These are phyloP conservation scores for Penaeus japonicus DNA, from an alignment of 1,140 invertebrate species.

Conservation along the genomic window DNA sequence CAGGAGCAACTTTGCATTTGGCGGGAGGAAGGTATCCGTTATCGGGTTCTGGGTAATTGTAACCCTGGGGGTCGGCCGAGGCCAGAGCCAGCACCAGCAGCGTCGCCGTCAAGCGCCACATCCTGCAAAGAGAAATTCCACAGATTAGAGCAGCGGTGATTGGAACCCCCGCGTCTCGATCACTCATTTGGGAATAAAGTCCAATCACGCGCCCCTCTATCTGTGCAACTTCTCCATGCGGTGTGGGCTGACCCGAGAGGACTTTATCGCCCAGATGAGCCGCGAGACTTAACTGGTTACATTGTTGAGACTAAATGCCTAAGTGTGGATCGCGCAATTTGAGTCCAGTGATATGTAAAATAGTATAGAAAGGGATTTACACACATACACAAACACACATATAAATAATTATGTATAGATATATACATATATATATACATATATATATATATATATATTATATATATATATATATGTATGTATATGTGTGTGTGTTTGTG, in stretches of 20 bases:
- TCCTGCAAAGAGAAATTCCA: conserved; percentile 53
- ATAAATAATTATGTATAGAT: too few species aligned
- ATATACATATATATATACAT: too few species aligned
- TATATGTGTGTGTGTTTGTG: too few species aligned
- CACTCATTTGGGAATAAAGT: conserved; percentile 57
- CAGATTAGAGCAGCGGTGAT: conserved; percentile 55
- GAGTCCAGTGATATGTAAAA: too few species aligned
- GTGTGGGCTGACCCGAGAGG: conserved; percentile 48
- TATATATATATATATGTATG: too few species aligned
- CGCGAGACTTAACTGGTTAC: conserved; percentile 2
- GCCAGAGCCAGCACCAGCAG: conserved; percentile 29
- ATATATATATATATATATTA: too few species aligned
- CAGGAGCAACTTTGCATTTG: neutral
- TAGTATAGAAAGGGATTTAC: too few species aligned
- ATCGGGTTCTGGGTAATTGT: conserved; percentile 4
- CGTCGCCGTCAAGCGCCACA: conserved; percentile 47
- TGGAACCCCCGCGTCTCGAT: conserved; percentile 52
- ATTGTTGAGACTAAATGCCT: neutral
- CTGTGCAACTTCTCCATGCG: conserved; percentile 49
- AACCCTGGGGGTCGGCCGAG: conserved; percentile 24
- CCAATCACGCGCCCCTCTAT: conserved; percentile 53
- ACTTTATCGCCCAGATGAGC: conserved; percentile 56
- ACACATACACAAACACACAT: too few species aligned
- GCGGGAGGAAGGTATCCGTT: conserved; percentile 29
- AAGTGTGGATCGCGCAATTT: neutral